Evolutionary conservation across 2,888 invertebrate species (phyloP), one percentile per base, ranked within the genome.

Genomic region (Thecocarcelia acutangulata): DNA sequence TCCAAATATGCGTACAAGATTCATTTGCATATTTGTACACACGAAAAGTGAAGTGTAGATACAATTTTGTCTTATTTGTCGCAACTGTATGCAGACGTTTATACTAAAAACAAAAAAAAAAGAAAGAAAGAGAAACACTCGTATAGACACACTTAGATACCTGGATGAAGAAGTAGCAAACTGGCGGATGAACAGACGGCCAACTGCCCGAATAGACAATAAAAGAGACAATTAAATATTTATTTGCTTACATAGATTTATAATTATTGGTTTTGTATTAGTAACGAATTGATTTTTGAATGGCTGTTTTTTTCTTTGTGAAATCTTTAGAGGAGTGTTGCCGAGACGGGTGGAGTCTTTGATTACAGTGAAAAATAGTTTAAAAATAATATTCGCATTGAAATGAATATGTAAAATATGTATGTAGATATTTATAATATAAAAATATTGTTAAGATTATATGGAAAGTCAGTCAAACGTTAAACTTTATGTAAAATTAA

Each of bases 1-100:
- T 75, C 82, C 82, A 82, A 82, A 82, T 82, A 82, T 82, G 82
- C 70, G 78, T 74, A 75, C 33, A 19, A 70, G 82, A 73, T 72
- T 78, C 78, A 82, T 82, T 82, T 66, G 70, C 82, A 82, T 82
- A 81, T 54, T 42, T 64, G 76, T 44, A 44, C 21, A 56, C 24
- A 48, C 40, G 17, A 15, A 40, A 48, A 37, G 11, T 2, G 15
- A 1, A 1, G 12, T 17, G 19, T 61, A 33, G 75, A 68, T 69
- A 61, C n/a, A 24, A 46, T 44, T 54, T 64, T 56, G 63, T 54
- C 50, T 73, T 12, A 52, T 73, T 54, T 64, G 19, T 54, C 52
- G 50, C 24, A 52, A 61, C 21, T 68, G 68, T 42, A 13, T 46
- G 72, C 56, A 81, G 54, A 72, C 70, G 56, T 54, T 63, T 74